Percentiles rank a stretch among this genome's conserved stretches.
These are phyloP conservation scores for Suricata suricatta DNA, from an alignment of 2,113 vertebrate species.

Conservation along the genomic window DNA sequence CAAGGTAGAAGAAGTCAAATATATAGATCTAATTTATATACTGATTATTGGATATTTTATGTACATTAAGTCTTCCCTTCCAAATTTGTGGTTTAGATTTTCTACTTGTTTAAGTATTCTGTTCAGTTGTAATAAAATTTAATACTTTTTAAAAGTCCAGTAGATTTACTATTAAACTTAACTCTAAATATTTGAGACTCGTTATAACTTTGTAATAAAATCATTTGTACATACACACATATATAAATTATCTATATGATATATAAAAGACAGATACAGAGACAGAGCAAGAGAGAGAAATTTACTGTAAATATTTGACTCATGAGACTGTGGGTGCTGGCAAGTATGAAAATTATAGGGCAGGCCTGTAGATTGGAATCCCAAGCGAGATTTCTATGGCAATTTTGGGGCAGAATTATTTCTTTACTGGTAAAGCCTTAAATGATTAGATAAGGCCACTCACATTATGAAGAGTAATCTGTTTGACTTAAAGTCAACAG, in stretches of 20 bases:
- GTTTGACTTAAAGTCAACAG: background rate
- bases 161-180: background rate
- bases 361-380: background rate
- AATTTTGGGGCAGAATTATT: background rate
- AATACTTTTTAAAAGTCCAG: background rate
- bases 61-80: background rate
- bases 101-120: background rate
- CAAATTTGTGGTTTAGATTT: background rate
- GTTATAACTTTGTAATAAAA: background rate
- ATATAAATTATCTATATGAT: background rate
- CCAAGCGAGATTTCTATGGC: background rate
- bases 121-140: background rate
- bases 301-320: background rate
- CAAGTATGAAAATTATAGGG: background rate
- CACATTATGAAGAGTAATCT: background rate
- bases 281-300: background rate
- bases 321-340: background rate
- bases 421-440: background rate
- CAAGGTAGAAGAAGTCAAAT: background rate
- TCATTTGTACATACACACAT: background rate
- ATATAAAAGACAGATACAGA: background rate
- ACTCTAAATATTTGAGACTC: background rate
- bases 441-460: background rate
- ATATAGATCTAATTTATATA: background rate
- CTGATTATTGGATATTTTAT: background rate